Evolutionary conservation across 2,888 invertebrate genomes (phyloP).

Genomic region (Trichacis sp.): DNA sequence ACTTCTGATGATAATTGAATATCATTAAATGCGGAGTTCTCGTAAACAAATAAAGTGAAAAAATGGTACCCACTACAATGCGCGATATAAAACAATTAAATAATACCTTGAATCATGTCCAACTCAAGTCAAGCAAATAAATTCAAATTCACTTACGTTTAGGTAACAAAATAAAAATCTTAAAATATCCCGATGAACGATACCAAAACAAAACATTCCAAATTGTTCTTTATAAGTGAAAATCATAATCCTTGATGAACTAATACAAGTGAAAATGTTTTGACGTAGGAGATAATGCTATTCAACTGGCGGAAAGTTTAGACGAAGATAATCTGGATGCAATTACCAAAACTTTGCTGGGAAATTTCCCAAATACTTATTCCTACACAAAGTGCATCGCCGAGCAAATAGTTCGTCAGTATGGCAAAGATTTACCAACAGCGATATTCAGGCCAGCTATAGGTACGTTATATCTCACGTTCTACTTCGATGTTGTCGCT

Average conservation of each 20-base stretch:
- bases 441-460: constrained; percentile 80
- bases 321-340: constrained; percentile 64
- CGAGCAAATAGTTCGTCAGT: constrained; percentile 73
- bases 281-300: constrained; percentile 60
- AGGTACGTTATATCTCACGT: constrained; percentile 63
- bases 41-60: no score
- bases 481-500: neutral
- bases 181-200: neutral
- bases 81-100: no score
- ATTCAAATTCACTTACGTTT: no score
- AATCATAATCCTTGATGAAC: neutral
- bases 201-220: neutral
- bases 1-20: no score
- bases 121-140: no score
- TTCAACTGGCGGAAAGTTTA: constrained; percentile 59
- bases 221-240: neutral
- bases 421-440: constrained; percentile 74
- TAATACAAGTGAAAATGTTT: constrained; percentile 8
- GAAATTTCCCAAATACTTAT: constrained; percentile 78
- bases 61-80: no score
- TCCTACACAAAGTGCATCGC: constrained; percentile 80
- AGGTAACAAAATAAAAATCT: no score
- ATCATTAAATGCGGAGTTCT: no score
- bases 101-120: no score
- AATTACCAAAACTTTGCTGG: constrained; percentile 60